A percentile compares a stretch with the other conserved stretches of the same genome.
Conservation (phyloP, 2,888 invertebrate genomes). For the Poecilus cupreus region DNA sequence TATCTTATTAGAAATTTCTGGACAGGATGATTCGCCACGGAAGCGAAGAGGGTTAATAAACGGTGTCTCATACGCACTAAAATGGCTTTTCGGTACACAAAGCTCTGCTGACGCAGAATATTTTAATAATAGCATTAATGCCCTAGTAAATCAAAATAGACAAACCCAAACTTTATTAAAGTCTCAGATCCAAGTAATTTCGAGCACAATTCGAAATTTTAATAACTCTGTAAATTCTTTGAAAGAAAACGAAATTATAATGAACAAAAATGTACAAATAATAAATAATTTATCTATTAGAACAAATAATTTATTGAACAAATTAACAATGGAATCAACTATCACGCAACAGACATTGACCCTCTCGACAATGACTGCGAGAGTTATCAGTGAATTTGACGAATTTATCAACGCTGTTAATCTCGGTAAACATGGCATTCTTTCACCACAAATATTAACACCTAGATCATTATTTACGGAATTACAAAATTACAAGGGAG, state of each 20-base stretch:
- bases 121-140: conserved; percentile 50
- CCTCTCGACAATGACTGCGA: conserved; percentile 39
- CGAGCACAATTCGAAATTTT: conserved; percentile 59
- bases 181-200: conserved; percentile 60
- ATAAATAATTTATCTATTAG: conserved; percentile 57
- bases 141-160: conserved; percentile 51
- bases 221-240: conserved; percentile 57
- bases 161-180: conserved; percentile 59
- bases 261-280: conserved; percentile 50
- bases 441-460: conserved; percentile 57
- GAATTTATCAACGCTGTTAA: conserved; percentile 59
- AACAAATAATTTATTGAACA: conserved; percentile 14
- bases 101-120: conserved; percentile 58
- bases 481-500: conserved; percentile 54
- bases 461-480: conserved; percentile 54
- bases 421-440: conserved; percentile 60
- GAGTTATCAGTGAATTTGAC: conserved; percentile 51
- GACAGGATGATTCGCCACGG: not conserved
- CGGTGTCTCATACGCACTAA: conserved; percentile 58
- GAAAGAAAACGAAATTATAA: conserved; percentile 31
- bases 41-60: conserved; percentile 58
- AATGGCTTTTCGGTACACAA: conserved; percentile 60
- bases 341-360: conserved; percentile 51
- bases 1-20: conserved; percentile 8
- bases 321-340: conserved; percentile 35